These are phyloP conservation scores for Avahi laniger DNA, from an alignment of 2,797 vertebrate species.

Conservation along the genomic window DNA sequence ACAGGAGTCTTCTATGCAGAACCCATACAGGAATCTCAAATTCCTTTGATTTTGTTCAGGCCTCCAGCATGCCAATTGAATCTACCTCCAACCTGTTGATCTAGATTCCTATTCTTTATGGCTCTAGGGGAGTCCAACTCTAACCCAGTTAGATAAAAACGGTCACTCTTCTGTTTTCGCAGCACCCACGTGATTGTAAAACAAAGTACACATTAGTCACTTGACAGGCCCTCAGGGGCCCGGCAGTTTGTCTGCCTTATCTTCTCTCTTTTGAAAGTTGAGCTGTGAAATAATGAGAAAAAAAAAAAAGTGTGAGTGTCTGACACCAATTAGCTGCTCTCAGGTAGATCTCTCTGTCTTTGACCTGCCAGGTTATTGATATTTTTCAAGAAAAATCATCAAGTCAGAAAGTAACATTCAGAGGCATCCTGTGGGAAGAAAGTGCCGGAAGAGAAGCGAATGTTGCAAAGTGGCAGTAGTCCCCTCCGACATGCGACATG, in stretches of 20 bases:
- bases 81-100: not conserved
- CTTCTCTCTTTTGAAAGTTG: not conserved
- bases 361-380: not conserved
- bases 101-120: not conserved
- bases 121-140: not conserved
- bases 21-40: not conserved
- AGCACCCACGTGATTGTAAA: not conserved
- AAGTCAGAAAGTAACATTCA: not conserved
- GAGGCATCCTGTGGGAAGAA: not conserved
- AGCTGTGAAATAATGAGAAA: not conserved
- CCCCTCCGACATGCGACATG: not conserved
- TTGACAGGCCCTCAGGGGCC: not conserved
- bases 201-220: not conserved
- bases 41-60: not conserved
- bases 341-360: not conserved
- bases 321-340: not conserved
- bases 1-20: not conserved
- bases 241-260: not conserved
- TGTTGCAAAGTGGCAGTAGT: not conserved
- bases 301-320: not conserved
- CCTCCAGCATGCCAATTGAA: not conserved
- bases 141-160: slow-evolving; percentile 51
- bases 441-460: not conserved
- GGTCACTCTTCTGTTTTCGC: not conserved
- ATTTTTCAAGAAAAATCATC: not conserved